Conservation (phyloP, 2,797 vertebrate genomes). For the Acridotheres tristis region DNA sequence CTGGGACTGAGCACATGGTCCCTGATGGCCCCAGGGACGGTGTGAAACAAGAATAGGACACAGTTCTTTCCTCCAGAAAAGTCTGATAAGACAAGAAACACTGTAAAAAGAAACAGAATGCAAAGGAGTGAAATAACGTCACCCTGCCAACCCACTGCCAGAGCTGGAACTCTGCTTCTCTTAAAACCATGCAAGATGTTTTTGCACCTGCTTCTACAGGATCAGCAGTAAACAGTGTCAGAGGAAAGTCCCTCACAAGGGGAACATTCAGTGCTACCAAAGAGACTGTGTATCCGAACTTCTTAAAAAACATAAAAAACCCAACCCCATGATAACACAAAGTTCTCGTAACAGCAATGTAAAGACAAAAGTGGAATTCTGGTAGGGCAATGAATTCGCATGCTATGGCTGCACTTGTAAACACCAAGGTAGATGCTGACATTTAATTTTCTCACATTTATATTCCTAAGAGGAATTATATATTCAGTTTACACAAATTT, state of each 20-base stretch:
- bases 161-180: background rate
- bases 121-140: background rate
- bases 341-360: background rate
- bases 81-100: background rate
- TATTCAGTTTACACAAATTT: background rate
- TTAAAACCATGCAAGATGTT: background rate
- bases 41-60: background rate
- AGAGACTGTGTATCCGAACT: background rate
- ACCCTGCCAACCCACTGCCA: background rate
- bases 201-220: background rate
- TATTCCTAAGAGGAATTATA: conserved; percentile 23
- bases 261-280: background rate
- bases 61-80: background rate
- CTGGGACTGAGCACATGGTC: background rate
- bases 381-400: background rate
- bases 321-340: background rate
- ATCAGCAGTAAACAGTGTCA: background rate
- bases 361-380: background rate
- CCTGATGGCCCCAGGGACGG: background rate
- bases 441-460: conserved; percentile 35
- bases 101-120: background rate
- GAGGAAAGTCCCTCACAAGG: background rate
- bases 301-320: background rate
- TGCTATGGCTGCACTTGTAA: background rate
- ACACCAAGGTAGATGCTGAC: conserved; percentile 30